Evolutionary conservation across 1,140 invertebrate species (phyloP).

Genomic region (Telenomus remus): DNA sequence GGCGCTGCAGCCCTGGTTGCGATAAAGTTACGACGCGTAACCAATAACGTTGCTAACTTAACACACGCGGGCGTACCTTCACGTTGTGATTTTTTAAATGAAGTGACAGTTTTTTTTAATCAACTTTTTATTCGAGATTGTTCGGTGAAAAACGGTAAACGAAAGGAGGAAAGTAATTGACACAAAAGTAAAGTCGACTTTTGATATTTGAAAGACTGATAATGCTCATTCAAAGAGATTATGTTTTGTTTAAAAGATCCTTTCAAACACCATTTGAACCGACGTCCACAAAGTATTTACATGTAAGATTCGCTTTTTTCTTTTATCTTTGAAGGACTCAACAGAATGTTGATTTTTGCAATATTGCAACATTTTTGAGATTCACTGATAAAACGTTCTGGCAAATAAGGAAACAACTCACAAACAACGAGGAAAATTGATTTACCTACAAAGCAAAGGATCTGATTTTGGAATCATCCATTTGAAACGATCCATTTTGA

Average conservation of each 20-base stretch:
- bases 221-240: conserved; percentile 23
- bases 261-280: conserved; percentile 29
- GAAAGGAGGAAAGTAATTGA: conserved; percentile 27
- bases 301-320: conserved; percentile 6
- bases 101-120: neutral
- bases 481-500: no score
- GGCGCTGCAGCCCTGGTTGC: conserved; percentile 1
- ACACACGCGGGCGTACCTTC: conserved; percentile 24
- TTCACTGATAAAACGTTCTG: no score
- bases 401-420: no score
- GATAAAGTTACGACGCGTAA: conserved; percentile 32
- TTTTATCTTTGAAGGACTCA: no score
- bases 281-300: conserved; percentile 21
- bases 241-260: conserved; percentile 28
- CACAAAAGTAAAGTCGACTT: conserved; percentile 24
- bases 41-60: conserved; percentile 26
- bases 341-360: no score
- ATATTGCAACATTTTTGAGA: no score
- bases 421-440: no score
- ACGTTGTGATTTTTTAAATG: no score
- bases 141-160: no score
- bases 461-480: no score
- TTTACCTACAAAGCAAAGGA: no score
- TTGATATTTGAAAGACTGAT: conserved; percentile 28
- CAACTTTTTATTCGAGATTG: no score